Percentiles rank a stretch among this genome's conserved stretches.
phyloP scores from a whole-genome alignment of 1,140 invertebrate species.

The Hycleus cichorii region DNA sequence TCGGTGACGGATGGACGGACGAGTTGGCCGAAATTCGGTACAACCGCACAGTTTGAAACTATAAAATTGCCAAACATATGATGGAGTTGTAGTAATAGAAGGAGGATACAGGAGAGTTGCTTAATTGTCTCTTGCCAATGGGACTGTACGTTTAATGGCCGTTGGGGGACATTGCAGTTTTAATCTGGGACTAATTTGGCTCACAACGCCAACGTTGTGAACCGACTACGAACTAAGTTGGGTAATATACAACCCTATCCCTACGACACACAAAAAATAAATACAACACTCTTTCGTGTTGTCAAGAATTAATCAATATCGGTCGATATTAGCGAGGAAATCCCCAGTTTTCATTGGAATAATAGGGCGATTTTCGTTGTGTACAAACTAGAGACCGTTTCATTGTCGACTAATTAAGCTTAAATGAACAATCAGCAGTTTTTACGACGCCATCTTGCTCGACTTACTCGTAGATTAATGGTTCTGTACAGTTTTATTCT shows the following conservation, averaged over 20 bases:
- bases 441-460: conserved; percentile 35
- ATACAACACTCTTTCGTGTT: too few species aligned
- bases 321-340: too few species aligned
- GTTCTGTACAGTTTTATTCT: background rate
- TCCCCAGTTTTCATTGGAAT: too few species aligned
- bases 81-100: background rate
- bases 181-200: conserved; percentile 36
- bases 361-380: too few species aligned
- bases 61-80: too few species aligned
- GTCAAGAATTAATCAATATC: too few species aligned
- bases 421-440: conserved; percentile 39
- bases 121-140: conserved; percentile 27
- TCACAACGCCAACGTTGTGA: conserved; percentile 26
- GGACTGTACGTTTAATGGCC: conserved; percentile 31
- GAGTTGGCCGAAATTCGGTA: too few species aligned
- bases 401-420: conserved; percentile 36
- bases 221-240: conserved; percentile 27
- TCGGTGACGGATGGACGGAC: too few species aligned
- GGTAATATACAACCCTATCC: conserved; percentile 4
- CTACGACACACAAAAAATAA: too few species aligned
- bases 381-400: conserved; percentile 31
- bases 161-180: conserved; percentile 34
- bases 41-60: too few species aligned
- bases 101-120: conserved; percentile 12
- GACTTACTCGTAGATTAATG: conserved; percentile 35